Evolutionary conservation across 2,888 invertebrate species (phyloP), one percentile per base, ranked within the genome.

Genomic region (Diadegma fenestrale): DNA sequence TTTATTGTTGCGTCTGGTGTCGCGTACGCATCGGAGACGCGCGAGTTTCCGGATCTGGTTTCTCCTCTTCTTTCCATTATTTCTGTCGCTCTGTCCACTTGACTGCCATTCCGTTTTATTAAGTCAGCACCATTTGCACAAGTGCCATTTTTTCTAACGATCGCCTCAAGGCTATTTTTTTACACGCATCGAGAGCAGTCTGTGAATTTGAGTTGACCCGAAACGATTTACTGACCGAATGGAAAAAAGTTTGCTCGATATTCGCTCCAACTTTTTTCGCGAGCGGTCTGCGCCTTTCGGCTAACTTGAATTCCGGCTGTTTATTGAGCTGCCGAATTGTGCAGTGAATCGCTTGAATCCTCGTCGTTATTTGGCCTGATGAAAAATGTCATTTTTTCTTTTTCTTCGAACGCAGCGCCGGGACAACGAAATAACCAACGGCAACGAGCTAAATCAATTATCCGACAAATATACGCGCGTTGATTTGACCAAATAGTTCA

Each of bases 391-490:
- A 33, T 22, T 72, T 75, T 61, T 37, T 37, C 43, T 58, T 58
- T 73, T 73, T 58, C 58, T 64, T 19, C 48, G 43, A 61, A 61
- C 26, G 43, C 85, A 82, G 82, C 68, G 41, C 63, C 79, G 79
- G 61, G 76, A 77, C 66, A 41, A 66, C 71, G 64, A 75, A 64
- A 66, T 69, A 68, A 61, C 71, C 82, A 82, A 85, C 80, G 80
- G 80, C 19, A 66, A 80, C 76, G 82, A 73, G 66, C 51, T 80
- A 19, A 72, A 79, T 68, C 82, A 79, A 75, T 79, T 79, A 71
- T 69, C 79, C 41, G 66, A 76, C 41, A 77, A 80, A 68, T 48
- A 75, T 51, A 63, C 73, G 51, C 51, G 77, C 19, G 37, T 79
- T 69, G 73, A 43, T 76, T 48, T 76, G 76, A 79, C 85, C 51